Percentiles rank a stretch among this genome's conserved stretches.
phyloP scores from a whole-genome alignment of 2,888 invertebrate genomes.

The Rambutsinella grinnellia region DNA sequence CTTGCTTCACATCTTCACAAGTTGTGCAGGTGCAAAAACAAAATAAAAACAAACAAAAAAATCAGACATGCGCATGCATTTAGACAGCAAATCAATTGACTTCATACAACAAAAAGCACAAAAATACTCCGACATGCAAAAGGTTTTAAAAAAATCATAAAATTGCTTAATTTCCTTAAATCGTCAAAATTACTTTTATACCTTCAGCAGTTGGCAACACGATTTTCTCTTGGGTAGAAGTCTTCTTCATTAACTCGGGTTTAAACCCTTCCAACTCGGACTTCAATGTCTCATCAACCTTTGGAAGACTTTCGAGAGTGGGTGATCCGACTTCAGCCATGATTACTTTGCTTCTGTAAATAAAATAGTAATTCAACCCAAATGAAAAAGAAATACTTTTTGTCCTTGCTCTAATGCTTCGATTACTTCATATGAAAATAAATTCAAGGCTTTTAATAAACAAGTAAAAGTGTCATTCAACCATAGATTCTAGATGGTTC shows the following conservation, averaged over 20 bases:
- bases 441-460: too few species aligned
- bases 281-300: slow-evolving; percentile 89
- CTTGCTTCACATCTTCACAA: slow-evolving; percentile 77
- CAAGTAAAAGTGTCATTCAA: not conserved
- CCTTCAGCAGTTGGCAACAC: slow-evolving; percentile 95
- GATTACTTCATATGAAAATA: too few species aligned
- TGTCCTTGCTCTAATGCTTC: too few species aligned
- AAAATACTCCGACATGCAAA: too few species aligned
- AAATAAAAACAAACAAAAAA: slow-evolving; percentile 12
- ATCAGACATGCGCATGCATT: not conserved
- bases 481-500: too few species aligned
- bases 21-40: slow-evolving; percentile 4
- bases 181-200: too few species aligned
- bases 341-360: slow-evolving; percentile 49
- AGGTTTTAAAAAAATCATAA: too few species aligned
- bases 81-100: slow-evolving; percentile 6
- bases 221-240: slow-evolving; percentile 91
- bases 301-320: slow-evolving; percentile 90
- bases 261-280: slow-evolving; percentile 93
- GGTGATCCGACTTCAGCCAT: slow-evolving; percentile 79
- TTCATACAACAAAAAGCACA: not conserved
- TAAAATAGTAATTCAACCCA: slow-evolving; percentile 1
- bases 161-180: too few species aligned
- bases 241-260: slow-evolving; percentile 87
- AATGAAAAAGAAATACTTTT: too few species aligned